Conservation (phyloP, 2,797 vertebrate genomes). For the Anguilla obscura region DNA sequence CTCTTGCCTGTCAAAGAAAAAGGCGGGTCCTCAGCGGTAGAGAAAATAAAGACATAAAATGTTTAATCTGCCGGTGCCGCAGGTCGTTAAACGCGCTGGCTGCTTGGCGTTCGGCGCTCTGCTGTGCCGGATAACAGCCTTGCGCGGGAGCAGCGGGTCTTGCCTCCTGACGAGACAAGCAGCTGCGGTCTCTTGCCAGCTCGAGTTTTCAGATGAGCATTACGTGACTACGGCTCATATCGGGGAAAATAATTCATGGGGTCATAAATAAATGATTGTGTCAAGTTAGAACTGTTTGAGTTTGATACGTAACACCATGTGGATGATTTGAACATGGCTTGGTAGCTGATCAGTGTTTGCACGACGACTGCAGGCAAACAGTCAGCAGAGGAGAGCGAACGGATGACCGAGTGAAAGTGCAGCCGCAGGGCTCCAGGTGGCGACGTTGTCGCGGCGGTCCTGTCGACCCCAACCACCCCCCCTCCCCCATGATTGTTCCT, state of each 20-base stretch:
- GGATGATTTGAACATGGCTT: slow-evolving; percentile 75
- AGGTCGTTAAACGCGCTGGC: slow-evolving; percentile 31
- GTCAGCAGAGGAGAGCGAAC: slow-evolving; percentile 55
- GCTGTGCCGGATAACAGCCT: slow-evolving; percentile 31
- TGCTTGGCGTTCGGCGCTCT: slow-evolving; percentile 15
- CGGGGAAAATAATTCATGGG: slow-evolving; percentile 78
- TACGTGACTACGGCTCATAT: slow-evolving; percentile 81
- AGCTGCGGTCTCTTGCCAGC: slow-evolving; percentile 29
- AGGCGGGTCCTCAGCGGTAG: slow-evolving; percentile 28
- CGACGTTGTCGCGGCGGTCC: not conserved
- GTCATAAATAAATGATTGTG: slow-evolving; percentile 75
- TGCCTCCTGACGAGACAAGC: slow-evolving; percentile 19
- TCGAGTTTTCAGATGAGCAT: slow-evolving; percentile 64
- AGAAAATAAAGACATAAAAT: slow-evolving; percentile 40
- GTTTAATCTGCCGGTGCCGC: slow-evolving; percentile 24
- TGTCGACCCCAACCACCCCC: slow-evolving; percentile 1
- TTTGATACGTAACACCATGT: slow-evolving; percentile 71
- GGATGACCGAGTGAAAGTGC: slow-evolving; percentile 33
- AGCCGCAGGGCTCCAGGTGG: slow-evolving; percentile 29
- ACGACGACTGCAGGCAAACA: slow-evolving; percentile 70
- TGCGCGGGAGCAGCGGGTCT: slow-evolving; percentile 4
- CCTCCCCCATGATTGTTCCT: slow-evolving; percentile 20
- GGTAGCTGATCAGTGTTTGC: slow-evolving; percentile 72
- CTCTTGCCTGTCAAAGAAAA: not conserved
- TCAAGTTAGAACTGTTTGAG: slow-evolving; percentile 69